Evolutionary conservation across 92 coral and sea anemone species (phyloP).

Genomic region (Virgularia gustaviana): DNA sequence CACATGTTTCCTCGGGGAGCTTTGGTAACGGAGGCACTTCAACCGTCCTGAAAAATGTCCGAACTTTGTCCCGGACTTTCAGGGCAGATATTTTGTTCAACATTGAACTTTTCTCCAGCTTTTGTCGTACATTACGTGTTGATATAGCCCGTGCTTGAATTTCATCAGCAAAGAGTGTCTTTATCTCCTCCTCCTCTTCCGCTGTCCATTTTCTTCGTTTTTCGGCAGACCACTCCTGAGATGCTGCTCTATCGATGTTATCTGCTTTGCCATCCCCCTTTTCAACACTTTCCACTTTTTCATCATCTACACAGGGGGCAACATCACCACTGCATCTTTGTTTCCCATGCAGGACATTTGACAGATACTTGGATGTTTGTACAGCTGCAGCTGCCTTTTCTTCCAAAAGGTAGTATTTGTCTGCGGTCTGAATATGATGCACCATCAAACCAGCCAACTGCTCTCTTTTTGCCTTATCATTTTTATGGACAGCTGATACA

Average conservation of each 20-base stretch:
- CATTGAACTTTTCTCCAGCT: background rate
- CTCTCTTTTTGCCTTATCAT: background rate
- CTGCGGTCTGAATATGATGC: background rate
- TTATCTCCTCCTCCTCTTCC: too few relatives aligned
- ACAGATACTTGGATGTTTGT: background rate
- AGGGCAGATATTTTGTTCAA: background rate
- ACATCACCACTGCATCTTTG: background rate
- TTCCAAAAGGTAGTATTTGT: background rate
- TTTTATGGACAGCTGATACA: background rate
- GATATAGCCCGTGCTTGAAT: background rate
- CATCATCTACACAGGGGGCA: background rate
- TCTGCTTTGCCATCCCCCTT: too few relatives aligned
- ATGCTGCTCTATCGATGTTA: too few relatives aligned
- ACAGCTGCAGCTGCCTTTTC: background rate
- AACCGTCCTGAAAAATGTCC: background rate
- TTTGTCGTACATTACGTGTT: background rate
- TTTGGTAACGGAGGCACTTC: too few relatives aligned
- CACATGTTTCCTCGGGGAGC: too few relatives aligned
- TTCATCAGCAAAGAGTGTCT: background rate
- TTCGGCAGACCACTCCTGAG: too few relatives aligned
- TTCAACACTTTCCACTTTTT: background rate
- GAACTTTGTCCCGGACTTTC: constrained; percentile 26
- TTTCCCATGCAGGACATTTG: background rate
- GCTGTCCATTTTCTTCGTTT: too few relatives aligned
- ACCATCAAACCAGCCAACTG: background rate